phyloP scores from a whole-genome alignment of 92 coral and sea anemone genomes.

The Palythoa grandis region DNA sequence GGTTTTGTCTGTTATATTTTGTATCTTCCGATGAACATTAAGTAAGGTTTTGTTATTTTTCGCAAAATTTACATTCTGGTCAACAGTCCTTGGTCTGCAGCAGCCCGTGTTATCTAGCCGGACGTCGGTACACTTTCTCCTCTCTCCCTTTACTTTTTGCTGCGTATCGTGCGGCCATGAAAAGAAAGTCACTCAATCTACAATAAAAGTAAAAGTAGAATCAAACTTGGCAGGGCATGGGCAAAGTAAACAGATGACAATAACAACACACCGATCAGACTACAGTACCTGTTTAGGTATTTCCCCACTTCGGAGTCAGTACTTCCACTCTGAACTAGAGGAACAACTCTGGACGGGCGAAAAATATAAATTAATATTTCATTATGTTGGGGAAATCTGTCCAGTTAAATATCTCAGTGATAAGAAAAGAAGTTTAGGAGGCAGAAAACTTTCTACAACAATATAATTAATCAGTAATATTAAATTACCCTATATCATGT shows the following conservation, averaged over 20 bases:
- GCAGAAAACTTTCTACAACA: no score
- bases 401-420: not conserved
- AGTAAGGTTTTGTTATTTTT: no score
- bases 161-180: conserved; percentile 86
- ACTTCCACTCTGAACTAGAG: conserved; percentile 78
- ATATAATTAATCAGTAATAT: no score
- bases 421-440: no score
- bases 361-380: not conserved
- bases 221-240: not conserved
- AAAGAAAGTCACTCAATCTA: conserved; percentile 92
- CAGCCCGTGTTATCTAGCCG: conserved; percentile 12
- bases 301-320: conserved; percentile 76
- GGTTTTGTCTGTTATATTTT: no score
- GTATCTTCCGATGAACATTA: no score
- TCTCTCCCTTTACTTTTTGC: conserved; percentile 77
- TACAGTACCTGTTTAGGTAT: conserved; percentile 81
- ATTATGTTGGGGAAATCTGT: not conserved
- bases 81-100: no score
- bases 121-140: conserved; percentile 73
- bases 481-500: no score
- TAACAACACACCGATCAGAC: not conserved
- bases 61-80: no score
- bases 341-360: conserved; percentile 75
- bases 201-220: not conserved
- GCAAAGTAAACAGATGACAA: not conserved